Percentiles rank a stretch among this genome's conserved stretches.
Evolutionary conservation across 1,140 invertebrate species (phyloP).

Genomic region (Chionoecetes opilio): DNA sequence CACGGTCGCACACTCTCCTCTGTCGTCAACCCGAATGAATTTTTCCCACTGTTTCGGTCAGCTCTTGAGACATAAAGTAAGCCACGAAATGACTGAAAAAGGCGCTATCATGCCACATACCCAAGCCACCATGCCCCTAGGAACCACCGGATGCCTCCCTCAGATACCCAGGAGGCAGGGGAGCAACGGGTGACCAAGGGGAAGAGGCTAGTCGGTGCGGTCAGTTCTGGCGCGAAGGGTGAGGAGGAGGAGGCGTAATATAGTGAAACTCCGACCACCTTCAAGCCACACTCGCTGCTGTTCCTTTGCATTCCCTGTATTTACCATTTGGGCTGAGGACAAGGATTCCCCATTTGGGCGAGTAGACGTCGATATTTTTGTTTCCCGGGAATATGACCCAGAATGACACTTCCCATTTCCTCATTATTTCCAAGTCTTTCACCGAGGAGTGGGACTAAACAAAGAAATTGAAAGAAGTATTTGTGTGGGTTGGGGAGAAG

Average conservation of each 20-base stretch:
- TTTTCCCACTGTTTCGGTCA: conserved; percentile 71
- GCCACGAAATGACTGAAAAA: conserved; percentile 9
- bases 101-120: not conserved
- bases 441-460: conserved; percentile 14
- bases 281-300: conserved; percentile 56
- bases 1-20: conserved; percentile 73
- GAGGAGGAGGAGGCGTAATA: conserved; percentile 39
- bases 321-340: conserved; percentile 71
- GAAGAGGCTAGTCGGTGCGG: not conserved
- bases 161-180: not conserved
- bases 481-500: not conserved
- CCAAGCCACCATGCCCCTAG: not conserved
- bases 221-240: not conserved
- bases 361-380: conserved; percentile 76
- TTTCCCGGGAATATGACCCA: conserved; percentile 68
- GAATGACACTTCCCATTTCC: conserved; percentile 68
- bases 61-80: not conserved
- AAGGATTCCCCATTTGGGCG: conserved; percentile 74
- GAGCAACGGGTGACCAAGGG: not conserved
- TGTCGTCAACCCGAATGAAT: conserved; percentile 38
- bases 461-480: conserved; percentile 13
- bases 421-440: conserved; percentile 59
- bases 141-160: not conserved
- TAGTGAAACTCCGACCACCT: conserved; percentile 57
- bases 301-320: conserved; percentile 75